Base-by-base conservation (phyloP, 1,140 invertebrate species). In the Caenorhabditis inopinata region DNA sequence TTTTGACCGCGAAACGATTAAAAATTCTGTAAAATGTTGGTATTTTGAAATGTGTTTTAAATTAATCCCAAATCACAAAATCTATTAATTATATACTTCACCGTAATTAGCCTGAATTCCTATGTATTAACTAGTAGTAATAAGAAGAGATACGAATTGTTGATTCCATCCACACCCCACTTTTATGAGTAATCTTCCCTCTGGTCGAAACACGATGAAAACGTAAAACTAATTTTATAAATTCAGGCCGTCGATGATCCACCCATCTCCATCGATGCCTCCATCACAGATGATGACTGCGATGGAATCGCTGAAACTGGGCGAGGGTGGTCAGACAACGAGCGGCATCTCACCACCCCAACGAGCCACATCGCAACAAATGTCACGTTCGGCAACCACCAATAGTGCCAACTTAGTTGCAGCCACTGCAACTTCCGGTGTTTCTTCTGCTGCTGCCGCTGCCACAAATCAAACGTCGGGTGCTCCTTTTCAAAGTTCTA, bases 211-310 rank as follows among this genome's bases (percentile, higher is more conserved):
- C n/a, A n/a, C n/a, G n/a, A n/a, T n/a, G n/a, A n/a, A n/a, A n/a
- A n/a, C n/a, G n/a, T n/a, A n/a, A n/a, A n/a, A n/a, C n/a, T n/a
- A n/a, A n/a, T n/a, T n/a, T n/a, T 42, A 42, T 7, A 42, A 42
- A 51, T 81, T 14, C 53, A 81, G 80, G 80, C 80, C 45, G 75
- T 81, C 80, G 46, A 49, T 81, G 58, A 79, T 87, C 25, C 86
- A 87, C 74, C 86, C 84, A 53, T 85, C 83, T 38, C 86, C 86
- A 18, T 87, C 86, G 48, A 87, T 87, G 86, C 86, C 86, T 23
- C 86, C 86, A 18, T 62, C 80, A 11, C 80, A 87, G 85, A 88
- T 88, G 83, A 85, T 42, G 32, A 48, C 38, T 12, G 80, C 74
- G 48, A 81, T 81, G 80, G 80, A 46, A 29, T 78, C 81, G 5